Conservation (phyloP, 2,888 invertebrate genomes). For the Tetragonula carbonaria region DNA sequence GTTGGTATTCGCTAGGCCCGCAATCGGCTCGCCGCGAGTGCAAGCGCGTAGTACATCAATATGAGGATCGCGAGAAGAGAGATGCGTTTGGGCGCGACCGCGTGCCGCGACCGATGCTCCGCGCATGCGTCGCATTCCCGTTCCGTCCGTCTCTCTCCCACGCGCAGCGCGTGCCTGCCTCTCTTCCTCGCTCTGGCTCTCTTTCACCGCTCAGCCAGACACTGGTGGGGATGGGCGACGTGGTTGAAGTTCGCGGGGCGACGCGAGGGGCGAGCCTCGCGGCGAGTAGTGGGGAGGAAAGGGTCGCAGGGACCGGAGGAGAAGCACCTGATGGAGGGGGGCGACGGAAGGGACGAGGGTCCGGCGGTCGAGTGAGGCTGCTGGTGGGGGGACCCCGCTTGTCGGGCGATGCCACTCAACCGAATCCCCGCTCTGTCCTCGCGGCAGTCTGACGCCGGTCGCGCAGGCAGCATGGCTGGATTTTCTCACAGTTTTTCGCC, state of each 20-base stretch:
- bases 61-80: constrained; percentile 70
- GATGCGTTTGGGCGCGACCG: constrained; percentile 75
- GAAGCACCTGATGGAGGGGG: not conserved
- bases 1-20: constrained; percentile 54
- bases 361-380: constrained; percentile 1
- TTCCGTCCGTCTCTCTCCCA: constrained; percentile 16
- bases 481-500: constrained; percentile 68
- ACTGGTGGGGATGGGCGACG: constrained; percentile 32
- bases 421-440: constrained; percentile 72
- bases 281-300: constrained; percentile 38
- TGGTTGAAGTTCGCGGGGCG: constrained; percentile 24
- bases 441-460: constrained; percentile 82
- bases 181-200: constrained; percentile 38
- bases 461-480: constrained; percentile 79
- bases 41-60: constrained; percentile 72
- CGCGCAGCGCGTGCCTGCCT: not conserved
- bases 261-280: constrained; percentile 3
- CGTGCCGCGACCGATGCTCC: constrained; percentile 63
- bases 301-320: constrained; percentile 48
- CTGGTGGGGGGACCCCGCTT: constrained; percentile 55
- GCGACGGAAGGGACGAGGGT: constrained; percentile 1
- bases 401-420: constrained; percentile 73
- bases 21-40: constrained; percentile 65
- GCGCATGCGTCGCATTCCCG: constrained; percentile 66
- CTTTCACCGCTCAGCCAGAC: constrained; percentile 26